Percentiles rank a stretch among this genome's conserved stretches.
phyloP scores from a whole-genome alignment of 2,888 invertebrate species.

The Margaritifera margaritifera region DNA sequence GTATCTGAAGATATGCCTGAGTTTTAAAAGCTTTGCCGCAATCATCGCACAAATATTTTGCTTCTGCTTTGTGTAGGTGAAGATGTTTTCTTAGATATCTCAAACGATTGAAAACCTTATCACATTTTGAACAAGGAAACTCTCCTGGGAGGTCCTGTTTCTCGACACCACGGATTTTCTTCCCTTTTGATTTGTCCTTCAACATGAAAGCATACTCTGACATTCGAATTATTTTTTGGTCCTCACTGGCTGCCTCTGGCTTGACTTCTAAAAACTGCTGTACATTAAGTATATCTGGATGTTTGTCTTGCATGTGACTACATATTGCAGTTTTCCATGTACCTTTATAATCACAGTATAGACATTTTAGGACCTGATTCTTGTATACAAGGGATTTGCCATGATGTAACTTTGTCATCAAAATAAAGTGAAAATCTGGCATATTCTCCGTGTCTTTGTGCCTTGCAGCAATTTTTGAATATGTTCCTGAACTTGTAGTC shows the following conservation, averaged over 20 bases:
- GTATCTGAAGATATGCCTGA: constrained; percentile 55
- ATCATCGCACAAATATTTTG: constrained; percentile 58
- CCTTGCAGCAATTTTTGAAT: too few relatives aligned
- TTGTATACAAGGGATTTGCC: constrained; percentile 34
- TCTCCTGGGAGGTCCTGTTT: constrained; percentile 61
- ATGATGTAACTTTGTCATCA: background rate
- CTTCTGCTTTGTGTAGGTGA: constrained; percentile 51
- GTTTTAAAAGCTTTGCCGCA: constrained; percentile 69
- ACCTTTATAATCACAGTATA: constrained; percentile 57
- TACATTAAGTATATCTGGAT: constrained; percentile 50
- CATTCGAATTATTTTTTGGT: constrained; percentile 59
- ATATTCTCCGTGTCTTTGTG: constrained; percentile 12
- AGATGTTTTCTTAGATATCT: constrained; percentile 63
- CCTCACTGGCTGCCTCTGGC: constrained; percentile 18
- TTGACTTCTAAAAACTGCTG: constrained; percentile 39
- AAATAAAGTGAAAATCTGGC: constrained; percentile 36
- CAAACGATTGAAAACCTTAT: constrained; percentile 60
- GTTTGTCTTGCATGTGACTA: constrained; percentile 59
- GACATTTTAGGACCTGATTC: constrained; percentile 55
- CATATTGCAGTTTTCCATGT: constrained; percentile 52
- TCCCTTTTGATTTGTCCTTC: constrained; percentile 7
- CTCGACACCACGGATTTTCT: constrained; percentile 47
- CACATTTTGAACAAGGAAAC: constrained; percentile 56
- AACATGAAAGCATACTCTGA: constrained; percentile 46
- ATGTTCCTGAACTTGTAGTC: too few relatives aligned